These are phyloP conservation scores for Synanthedon tipuliformis DNA, from an alignment of 2,888 invertebrate species.

Conservation along the genomic window DNA sequence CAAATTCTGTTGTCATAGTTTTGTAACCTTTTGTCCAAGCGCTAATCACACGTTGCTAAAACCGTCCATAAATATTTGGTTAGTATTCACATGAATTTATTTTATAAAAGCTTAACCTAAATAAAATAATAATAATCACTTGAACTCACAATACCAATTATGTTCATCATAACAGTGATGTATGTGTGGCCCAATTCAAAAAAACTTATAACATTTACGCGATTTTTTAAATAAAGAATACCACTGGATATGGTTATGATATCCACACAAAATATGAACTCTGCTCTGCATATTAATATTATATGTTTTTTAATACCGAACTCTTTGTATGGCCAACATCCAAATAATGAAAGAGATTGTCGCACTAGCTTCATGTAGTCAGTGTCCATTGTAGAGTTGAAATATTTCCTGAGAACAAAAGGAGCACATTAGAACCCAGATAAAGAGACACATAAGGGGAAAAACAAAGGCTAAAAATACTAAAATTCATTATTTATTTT, in stretches of 20 bases:
- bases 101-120: too few species aligned
- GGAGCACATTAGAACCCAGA: too few species aligned
- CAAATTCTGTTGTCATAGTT: neutral
- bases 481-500: too few species aligned
- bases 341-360: neutral
- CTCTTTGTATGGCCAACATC: neutral
- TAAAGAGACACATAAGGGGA: too few species aligned
- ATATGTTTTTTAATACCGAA: neutral
- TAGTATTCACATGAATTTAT: too few species aligned
- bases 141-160: constrained; percentile 7
- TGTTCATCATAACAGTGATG: constrained; percentile 9
- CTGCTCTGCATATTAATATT: neutral
- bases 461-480: too few species aligned
- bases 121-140: neutral
- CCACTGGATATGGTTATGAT: neutral
- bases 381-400: neutral
- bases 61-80: too few species aligned
- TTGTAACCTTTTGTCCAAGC: constrained; percentile 7
- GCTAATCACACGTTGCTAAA: too few species aligned
- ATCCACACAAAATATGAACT: neutral
- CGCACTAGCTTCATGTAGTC: neutral
- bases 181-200: constrained; percentile 9
- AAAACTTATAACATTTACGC: constrained; percentile 1
- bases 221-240: neutral
- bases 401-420: too few species aligned